Evolutionary conservation across 2,113 vertebrate genomes (phyloP), one percentile per base, ranked within the genome.

Genomic region (Kobus ellipsiprymnus): DNA sequence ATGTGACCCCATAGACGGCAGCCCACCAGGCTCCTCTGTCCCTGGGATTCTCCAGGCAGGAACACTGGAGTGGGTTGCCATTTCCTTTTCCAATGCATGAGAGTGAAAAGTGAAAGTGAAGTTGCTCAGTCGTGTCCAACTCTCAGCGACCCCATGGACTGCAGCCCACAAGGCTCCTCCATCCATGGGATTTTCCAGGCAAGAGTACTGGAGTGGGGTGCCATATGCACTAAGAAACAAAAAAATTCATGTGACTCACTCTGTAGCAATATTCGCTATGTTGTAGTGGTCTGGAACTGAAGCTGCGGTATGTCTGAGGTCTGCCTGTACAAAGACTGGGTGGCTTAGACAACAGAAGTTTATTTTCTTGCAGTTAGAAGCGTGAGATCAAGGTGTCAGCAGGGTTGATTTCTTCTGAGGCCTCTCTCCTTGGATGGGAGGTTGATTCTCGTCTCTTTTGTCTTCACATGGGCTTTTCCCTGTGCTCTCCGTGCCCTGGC

Each of bases 261-360:
- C 50, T n/a, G 50, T 2, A 12, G 10, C 30, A 12, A 2, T 54
- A 23, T 17, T 82, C 1, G 3, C 17, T 13, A 1, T 52, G 19
- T 13, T 82, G 80, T 21, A 2, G 48, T 54, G 48, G 50, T 54
- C 50, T 82, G 80, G 80, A n/a, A 23, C 30, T 12, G 6, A 23
- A 54, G 3, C 17, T n/a, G 5, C 30, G n/a, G 1, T n/a, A 16
- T 50, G 16, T 11, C 29, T 33, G 50, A 54, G 80, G 17, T 54
- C 48, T 54, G 19, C 48, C 46, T 82, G 80, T n/a, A 33, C 77
- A 52, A 30, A 87, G 33, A 36, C 46, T 17, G 29, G 9, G 30
- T 52, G 52, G 88, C n/a, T 87, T 46, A 30, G 57, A 36, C 36
- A 59, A 87, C 2, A 21, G 50, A n/a, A 29, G 50, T 71, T 19